Percentiles rank a stretch among this genome's conserved stretches.
Conservation (phyloP, 1,140 invertebrate species). For the Manduca sexta region DNA sequence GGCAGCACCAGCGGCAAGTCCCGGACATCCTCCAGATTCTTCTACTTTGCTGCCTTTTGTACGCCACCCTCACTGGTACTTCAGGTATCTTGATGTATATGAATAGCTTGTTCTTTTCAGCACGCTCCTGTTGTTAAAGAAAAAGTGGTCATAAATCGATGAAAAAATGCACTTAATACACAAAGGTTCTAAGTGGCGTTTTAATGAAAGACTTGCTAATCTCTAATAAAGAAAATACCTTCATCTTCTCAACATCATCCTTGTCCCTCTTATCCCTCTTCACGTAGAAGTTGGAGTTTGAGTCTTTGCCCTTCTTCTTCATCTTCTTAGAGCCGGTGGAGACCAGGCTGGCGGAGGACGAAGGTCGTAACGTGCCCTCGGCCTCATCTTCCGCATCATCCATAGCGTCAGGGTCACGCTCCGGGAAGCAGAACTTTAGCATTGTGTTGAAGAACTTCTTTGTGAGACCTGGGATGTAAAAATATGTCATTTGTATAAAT, state of each 20-base stretch:
- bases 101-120: constrained; percentile 98
- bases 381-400: constrained; percentile 79
- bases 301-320: constrained; percentile 75
- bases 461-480: constrained; percentile 81
- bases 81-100: constrained; percentile 99
- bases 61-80: constrained; percentile 96
- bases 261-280: constrained; percentile 89
- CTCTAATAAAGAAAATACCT: constrained; percentile 76
- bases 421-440: constrained; percentile 99
- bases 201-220: too few relatives aligned
- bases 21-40: constrained; percentile 96
- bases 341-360: constrained; percentile 41
- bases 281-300: constrained; percentile 92
- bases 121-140: constrained; percentile 81
- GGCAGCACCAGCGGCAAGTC: constrained; percentile 84
- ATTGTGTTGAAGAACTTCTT: constrained; percentile 98
- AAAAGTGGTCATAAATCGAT: too few relatives aligned
- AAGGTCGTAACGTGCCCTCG: constrained; percentile 71
- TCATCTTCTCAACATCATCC: constrained; percentile 99
- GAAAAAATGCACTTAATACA: too few relatives aligned
- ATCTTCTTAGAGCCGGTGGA: constrained; percentile 63
- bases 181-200: too few relatives aligned
- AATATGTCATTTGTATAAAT: too few relatives aligned
- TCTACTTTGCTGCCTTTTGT: constrained; percentile 99
- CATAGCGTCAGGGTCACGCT: constrained; percentile 89